A percentile compares a stretch with the other conserved stretches of the same genome.
Evolutionary conservation across 1,140 invertebrate species (phyloP).

Genomic region (Camponotus vicinus): DNA sequence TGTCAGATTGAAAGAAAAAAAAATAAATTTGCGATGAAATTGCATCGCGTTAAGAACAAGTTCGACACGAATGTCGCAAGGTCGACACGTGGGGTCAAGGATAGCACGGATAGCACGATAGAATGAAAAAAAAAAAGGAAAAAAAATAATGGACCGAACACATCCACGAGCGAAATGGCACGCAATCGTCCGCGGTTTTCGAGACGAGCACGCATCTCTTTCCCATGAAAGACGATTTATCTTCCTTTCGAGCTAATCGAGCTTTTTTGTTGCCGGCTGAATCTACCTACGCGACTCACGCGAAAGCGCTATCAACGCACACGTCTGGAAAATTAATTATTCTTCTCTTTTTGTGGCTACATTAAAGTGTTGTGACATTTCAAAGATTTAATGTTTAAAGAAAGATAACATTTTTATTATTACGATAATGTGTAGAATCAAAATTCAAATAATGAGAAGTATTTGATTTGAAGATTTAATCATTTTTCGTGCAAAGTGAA

Average conservation of each 20-base stretch:
- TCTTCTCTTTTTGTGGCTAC: background rate
- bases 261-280: background rate
- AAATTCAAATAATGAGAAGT: background rate
- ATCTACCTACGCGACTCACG: slow-evolving; percentile 40
- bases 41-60: background rate
- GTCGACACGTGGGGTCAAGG: slow-evolving; percentile 54
- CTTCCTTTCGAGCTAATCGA: slow-evolving; percentile 1
- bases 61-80: slow-evolving; percentile 8
- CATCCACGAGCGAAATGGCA: slow-evolving; percentile 36
- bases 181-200: slow-evolving; percentile 43
- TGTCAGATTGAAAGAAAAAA: background rate
- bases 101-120: background rate
- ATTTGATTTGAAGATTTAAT: background rate
- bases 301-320: slow-evolving; percentile 14
- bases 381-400: background rate
- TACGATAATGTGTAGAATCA: background rate
- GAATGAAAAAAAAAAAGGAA: background rate
- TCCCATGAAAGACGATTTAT: slow-evolving; percentile 36
- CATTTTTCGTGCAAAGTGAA: background rate
- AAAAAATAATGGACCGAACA: slow-evolving; percentile 36
- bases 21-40: background rate
- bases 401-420: background rate
- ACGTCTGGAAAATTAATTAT: slow-evolving; percentile 13
- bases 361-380: background rate
- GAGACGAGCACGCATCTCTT: slow-evolving; percentile 4